Evolutionary conservation across 1,140 invertebrate species (phyloP).

Genomic region (Zaprionus vittiger): DNA sequence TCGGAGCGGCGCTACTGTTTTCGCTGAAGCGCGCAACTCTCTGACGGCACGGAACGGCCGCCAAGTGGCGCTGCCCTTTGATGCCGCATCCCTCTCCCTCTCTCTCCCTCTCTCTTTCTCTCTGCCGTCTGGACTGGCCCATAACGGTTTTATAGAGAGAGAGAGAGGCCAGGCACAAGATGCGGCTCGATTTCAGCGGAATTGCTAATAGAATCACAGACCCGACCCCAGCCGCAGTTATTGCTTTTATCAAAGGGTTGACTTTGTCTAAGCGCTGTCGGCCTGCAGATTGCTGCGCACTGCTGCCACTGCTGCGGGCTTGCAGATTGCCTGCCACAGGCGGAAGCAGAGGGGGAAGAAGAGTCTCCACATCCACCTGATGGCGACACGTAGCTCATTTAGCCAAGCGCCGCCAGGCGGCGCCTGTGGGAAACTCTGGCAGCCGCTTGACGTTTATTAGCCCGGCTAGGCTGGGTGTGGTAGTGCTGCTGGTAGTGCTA

Average conservation of each 20-base stretch:
- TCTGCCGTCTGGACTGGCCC: conserved; percentile 12
- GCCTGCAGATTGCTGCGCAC: conserved; percentile 34
- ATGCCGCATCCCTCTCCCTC: conserved; percentile 31
- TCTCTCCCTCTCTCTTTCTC: not conserved
- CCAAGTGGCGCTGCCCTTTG: conserved; percentile 78
- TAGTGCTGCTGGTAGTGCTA: too few species aligned
- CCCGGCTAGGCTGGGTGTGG: not conserved
- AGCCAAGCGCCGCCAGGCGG: conserved; percentile 59
- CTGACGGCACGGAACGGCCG: conserved; percentile 71
- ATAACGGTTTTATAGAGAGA: conserved; percentile 66
- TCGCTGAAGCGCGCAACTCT: conserved; percentile 66
- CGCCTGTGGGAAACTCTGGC: conserved; percentile 65
- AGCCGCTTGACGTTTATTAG: conserved; percentile 6
- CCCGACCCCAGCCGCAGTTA: conserved; percentile 23
- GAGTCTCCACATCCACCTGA: conserved; percentile 57
- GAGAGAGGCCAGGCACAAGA: conserved; percentile 32
- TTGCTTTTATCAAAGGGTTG: conserved; percentile 72
- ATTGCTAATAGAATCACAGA: conserved; percentile 78
- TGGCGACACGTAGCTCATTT: conserved; percentile 76
- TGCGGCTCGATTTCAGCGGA: conserved; percentile 72
- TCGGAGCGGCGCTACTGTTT: conserved; percentile 75
- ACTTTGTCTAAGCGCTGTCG: conserved; percentile 69
- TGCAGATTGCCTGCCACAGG: not conserved
- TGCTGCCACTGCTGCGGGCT: conserved; percentile 13
- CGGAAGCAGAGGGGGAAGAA: not conserved